Evolutionary conservation across 2,888 invertebrate genomes (phyloP), one percentile per base, ranked within the genome.

Genomic region (Patella caerulea): DNA sequence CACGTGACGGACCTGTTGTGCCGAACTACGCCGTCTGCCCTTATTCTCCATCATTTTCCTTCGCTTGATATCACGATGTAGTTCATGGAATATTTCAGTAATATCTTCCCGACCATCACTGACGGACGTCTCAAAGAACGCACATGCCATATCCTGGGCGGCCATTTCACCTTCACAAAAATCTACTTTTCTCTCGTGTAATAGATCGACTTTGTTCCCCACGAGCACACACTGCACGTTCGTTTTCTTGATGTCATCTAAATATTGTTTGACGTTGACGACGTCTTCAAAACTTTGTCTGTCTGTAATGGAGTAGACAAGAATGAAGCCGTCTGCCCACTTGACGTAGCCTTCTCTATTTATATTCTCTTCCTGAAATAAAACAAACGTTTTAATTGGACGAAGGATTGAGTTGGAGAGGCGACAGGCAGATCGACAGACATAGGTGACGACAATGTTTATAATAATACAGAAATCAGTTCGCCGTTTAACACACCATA

Each of bases 111-210:
- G 87, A 3, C 90, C 91, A 75, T 91, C 91, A 78, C 89, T 88
- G 52, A 91, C 91, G 45, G 89, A 90, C 29, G 87, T 91, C 78
- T 91, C 91, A 82, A 86, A 90, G 81, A 90, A 91, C 1, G 89
- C 89, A 79, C 89, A 88, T 65, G 89, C 88, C 86, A 89, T 85
- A 45, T 90, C 89, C 5, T 85, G 81, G 2, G 91, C 90, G 55
- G 89, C 72, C 2, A 83, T 81, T 79, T 90, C 88, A 11, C 90
- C 91, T 77, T 91, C 90, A 3, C 79, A 81, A 7, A 80, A 72
- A 71, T 78, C 74, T 4, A 91, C 88, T 71, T 84, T 78, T 24
- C 90, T 82, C 81, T 89, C 88, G 78, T 90, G 89, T 17, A 83
- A 80, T 24, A 89, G 83, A 81, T 89, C 90, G 15, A 82, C 85